Evolutionary conservation across 2,113 vertebrate species (phyloP), one percentile per base, ranked within the genome.

Genomic region (Pycnonotus jocosus): DNA sequence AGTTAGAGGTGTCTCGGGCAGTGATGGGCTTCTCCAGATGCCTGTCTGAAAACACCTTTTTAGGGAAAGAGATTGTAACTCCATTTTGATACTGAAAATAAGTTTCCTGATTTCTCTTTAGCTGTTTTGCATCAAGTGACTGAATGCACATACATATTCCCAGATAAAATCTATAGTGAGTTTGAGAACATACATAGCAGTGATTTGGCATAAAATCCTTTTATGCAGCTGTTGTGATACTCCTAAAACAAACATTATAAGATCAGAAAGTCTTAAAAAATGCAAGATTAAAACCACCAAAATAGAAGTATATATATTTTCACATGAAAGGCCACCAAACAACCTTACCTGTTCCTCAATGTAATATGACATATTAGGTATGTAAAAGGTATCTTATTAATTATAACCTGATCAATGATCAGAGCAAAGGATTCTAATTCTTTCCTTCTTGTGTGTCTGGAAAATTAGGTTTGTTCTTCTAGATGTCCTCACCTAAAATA

Each of bases 141-240:
- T 77, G 62, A 70, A 72, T 1, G 1, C 21, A 62, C 57, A 64
- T 16, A 23, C 8, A 9, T 69, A 54, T 42, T 66, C 31, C 17
- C 20, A 70, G 58, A 87, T 73, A 80, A 91, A 91, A 86, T 86
- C 78, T 85, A 11, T 24, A 28, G 12, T 66, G 51, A 93, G 17
- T 10, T 48, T 82, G 90, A 69, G 40, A 86, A 62, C 38, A 62
- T 40, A 50, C 45, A 73, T 11, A 93, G 51, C 51, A 77, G 51
- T 44, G 42, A 96, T 83, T 93, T 93, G 88, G 66, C 79, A 92
- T 42, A 13, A 91, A 83, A 94, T 73, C 22, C 15, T 92, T 90
- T 73, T 47, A 81, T 65, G 56, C 47, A 35, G 38, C 33, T 91
- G 42, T 82, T 85, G 79, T 86, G 81, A 76, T 91, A 81, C 80